These are phyloP conservation scores for Bubo bubo DNA, from an alignment of 2,113 vertebrate genomes.

Conservation along the genomic window DNA sequence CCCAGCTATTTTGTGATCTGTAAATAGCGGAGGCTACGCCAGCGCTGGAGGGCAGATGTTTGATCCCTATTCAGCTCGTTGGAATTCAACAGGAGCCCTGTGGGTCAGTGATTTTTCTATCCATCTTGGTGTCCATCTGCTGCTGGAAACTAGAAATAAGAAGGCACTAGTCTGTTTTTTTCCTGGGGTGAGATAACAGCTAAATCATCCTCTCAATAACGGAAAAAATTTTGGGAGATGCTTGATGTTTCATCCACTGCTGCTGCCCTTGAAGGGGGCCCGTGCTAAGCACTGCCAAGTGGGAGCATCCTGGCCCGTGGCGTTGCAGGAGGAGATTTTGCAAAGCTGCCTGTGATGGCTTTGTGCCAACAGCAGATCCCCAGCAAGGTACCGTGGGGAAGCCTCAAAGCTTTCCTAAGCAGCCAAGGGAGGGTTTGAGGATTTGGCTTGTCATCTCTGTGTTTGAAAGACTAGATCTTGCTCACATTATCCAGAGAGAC, in stretches of 20 bases:
- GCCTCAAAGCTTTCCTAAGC: background rate
- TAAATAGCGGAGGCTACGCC: accelerated
- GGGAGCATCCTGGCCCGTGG: accelerated
- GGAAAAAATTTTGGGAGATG: background rate
- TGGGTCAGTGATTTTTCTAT: background rate
- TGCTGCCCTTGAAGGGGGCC: accelerated
- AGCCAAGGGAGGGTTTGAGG: background rate
- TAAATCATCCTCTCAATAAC: background rate
- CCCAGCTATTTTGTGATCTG: background rate
- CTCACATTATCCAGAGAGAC: accelerated
- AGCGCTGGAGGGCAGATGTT: background rate
- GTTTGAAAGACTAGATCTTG: background rate
- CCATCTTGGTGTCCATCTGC: background rate
- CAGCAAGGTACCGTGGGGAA: accelerated
- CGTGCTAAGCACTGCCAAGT: accelerated
- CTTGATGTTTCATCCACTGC: accelerated
- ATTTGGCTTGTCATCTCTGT: background rate
- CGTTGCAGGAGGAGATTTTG: background rate
- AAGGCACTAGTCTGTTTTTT: background rate
- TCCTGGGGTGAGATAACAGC: background rate
- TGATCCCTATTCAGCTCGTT: accelerated
- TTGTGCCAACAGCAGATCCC: background rate
- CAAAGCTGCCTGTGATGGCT: background rate
- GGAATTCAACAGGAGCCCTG: background rate
- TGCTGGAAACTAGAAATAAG: background rate